Conservation (phyloP, 2,113 vertebrate genomes). For the Cottus gobio region DNA sequence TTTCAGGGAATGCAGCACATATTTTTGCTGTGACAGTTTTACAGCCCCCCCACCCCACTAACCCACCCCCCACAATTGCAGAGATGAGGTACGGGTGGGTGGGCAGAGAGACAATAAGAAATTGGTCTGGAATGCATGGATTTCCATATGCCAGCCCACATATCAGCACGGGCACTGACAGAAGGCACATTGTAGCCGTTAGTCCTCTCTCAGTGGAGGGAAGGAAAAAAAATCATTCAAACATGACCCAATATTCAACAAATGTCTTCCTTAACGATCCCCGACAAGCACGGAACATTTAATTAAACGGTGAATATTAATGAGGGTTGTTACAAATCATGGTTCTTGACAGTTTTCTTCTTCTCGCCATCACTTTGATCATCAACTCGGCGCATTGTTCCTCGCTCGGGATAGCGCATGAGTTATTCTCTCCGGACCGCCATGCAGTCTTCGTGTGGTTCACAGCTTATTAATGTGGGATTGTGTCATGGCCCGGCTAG, state of each 20-base stretch:
- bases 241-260: neutral
- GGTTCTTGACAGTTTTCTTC: neutral
- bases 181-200: conserved; percentile 65
- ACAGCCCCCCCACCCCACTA: neutral
- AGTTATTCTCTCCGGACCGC: neutral
- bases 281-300: neutral
- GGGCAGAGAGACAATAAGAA: conserved; percentile 63
- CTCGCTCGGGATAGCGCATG: neutral
- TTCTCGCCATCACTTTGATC: neutral
- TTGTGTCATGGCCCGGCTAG: conserved; percentile 31
- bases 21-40: conserved; percentile 29
- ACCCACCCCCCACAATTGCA: neutral
- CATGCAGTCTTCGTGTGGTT: conserved; percentile 7
- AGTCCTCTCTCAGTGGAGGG: conserved; percentile 17
- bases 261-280: neutral
- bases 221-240: neutral
- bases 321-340: neutral
- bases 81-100: conserved; percentile 55
- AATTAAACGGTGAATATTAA: neutral
- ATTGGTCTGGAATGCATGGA: conserved; percentile 63
- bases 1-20: conserved; percentile 35
- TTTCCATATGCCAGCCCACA: conserved; percentile 75
- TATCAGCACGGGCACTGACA: conserved; percentile 49
- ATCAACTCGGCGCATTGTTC: conserved; percentile 21
- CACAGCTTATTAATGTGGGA: conserved; percentile 29